Conservation (phyloP, 2,797 vertebrate species). For the Tenualosa ilisha region DNA sequence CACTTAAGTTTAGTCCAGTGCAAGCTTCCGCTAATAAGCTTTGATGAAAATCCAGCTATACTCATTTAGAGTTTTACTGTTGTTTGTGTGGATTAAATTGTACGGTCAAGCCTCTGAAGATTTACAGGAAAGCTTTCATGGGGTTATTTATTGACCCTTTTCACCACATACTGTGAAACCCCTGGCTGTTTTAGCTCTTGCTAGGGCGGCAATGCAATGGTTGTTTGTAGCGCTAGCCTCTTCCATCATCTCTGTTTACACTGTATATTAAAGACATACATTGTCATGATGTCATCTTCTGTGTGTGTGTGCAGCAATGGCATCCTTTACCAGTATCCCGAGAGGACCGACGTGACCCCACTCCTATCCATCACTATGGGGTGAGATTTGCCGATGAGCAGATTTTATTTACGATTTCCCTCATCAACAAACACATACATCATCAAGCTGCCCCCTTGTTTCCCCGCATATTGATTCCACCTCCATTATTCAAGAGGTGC, state of each 20-base stretch:
- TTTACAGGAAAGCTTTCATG: background rate
- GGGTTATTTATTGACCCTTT: background rate
- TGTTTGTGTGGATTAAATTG: background rate
- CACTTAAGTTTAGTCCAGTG: background rate
- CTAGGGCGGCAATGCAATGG: no score
- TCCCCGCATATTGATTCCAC: slow-evolving; percentile 1
- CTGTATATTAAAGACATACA: background rate
- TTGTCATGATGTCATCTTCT: background rate
- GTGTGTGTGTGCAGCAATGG: slow-evolving; percentile 78
- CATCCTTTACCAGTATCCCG: slow-evolving; percentile 90
- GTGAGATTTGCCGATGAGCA: slow-evolving; percentile 70
- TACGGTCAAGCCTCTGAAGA: background rate
- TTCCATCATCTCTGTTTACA: no score
- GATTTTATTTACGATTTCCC: background rate
- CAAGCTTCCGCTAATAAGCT: background rate
- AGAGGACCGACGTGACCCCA: slow-evolving; percentile 85
- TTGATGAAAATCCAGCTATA: background rate
- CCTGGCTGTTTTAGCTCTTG: no score
- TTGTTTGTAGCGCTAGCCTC: no score
- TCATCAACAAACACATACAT: background rate
- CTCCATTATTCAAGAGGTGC: background rate
- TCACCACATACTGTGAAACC: background rate
- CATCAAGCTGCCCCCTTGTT: background rate
- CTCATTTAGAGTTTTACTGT: background rate
- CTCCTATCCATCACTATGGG: slow-evolving; percentile 93